Evolutionary conservation across 2,888 invertebrate genomes (phyloP).

Genomic region (Argyresthia albistria): DNA sequence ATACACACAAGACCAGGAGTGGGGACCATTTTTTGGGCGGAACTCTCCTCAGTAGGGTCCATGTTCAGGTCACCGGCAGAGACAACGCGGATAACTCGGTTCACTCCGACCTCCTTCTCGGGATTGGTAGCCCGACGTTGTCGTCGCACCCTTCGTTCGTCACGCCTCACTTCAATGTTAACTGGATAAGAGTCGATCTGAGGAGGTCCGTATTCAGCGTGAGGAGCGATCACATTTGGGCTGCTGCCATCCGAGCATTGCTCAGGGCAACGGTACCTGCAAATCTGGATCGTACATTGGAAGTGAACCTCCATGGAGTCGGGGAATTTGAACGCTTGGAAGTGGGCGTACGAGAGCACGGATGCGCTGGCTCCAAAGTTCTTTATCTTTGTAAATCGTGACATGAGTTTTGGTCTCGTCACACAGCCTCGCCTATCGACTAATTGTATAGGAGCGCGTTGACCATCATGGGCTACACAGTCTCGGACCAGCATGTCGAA

Average conservation of each 20-base stretch:
- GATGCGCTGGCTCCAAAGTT: conserved; percentile 95
- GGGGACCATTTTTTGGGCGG: conserved; percentile 69
- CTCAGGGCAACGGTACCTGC: conserved; percentile 93
- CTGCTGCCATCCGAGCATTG: conserved; percentile 82
- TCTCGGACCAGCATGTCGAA: conserved; percentile 96
- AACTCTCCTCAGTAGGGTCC: conserved; percentile 82
- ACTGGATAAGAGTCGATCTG: conserved; percentile 67
- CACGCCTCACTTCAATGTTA: conserved; percentile 79
- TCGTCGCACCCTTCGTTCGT: conserved; percentile 80
- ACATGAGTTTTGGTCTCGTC: conserved; percentile 93
- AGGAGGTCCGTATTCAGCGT: conserved; percentile 82
- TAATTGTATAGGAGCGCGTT: conserved; percentile 92
- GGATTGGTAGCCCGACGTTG: conserved; percentile 75
- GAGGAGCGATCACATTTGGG: conserved; percentile 58
- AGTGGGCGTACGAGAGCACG: conserved; percentile 92
- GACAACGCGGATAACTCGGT: conserved; percentile 91
- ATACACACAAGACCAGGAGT: conserved; percentile 90
- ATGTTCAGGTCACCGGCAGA: conserved; percentile 90
- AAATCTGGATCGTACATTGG: conserved; percentile 95
- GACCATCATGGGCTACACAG: conserved; percentile 95
- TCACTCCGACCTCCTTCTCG: conserved; percentile 89
- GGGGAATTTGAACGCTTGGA: conserved; percentile 96
- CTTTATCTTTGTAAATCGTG: conserved; percentile 93
- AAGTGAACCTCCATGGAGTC: conserved; percentile 98
- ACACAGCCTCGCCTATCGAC: conserved; percentile 95